Evolutionary conservation across 30 jellyfish, hydroid and myxozoan species (phyloP).

Genomic region (Hydra vulgaris): DNA sequence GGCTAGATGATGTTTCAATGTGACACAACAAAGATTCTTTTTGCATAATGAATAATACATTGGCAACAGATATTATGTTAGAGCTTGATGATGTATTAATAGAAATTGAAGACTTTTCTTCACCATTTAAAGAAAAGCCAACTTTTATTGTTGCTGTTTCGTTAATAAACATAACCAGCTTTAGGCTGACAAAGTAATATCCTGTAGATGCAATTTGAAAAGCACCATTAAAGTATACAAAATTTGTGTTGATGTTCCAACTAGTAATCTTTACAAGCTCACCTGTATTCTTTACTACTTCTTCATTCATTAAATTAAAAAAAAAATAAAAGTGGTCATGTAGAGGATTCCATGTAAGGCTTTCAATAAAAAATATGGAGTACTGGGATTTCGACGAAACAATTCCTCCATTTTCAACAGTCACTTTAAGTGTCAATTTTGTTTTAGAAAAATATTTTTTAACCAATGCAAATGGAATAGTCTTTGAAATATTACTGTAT

Average conservation of each 20-base stretch:
- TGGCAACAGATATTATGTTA: neutral
- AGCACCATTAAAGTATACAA: conserved; percentile 3
- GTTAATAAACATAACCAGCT: neutral
- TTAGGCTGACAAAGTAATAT: neutral
- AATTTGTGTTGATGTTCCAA: neutral
- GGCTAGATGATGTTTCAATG: neutral
- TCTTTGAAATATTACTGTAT: neutral
- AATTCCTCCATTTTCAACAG: neutral
- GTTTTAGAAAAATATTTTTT: neutral
- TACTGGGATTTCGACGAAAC: conserved; percentile 3
- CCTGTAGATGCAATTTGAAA: conserved; percentile 12
- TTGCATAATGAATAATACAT: neutral
- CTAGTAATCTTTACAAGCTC: neutral
- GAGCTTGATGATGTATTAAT: neutral
- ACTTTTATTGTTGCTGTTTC: neutral
- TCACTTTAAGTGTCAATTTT: neutral
- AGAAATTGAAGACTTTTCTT: neutral
- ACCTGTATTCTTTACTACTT: neutral
- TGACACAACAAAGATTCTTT: neutral
- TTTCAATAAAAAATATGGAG: neutral
- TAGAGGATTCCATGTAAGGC: neutral
- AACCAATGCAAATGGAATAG: neutral
- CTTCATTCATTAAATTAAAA: neutral
- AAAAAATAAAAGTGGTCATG: no score
- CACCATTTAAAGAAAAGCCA: neutral